Conservation (phyloP, 1,140 invertebrate genomes). For the Nasonia longicornis region DNA sequence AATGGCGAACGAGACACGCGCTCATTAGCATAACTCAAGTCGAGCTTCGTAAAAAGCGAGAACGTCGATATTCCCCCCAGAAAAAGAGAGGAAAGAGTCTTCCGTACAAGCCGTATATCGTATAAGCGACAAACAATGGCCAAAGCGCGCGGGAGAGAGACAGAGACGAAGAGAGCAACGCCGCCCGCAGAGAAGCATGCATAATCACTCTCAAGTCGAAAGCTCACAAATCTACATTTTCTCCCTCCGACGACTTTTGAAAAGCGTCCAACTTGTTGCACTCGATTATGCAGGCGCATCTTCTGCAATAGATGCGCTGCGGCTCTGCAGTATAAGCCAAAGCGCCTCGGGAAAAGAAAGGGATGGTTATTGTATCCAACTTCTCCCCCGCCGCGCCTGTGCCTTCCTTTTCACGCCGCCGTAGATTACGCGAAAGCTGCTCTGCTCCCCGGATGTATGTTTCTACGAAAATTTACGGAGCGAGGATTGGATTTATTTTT, state of each 20-base stretch:
- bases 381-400: no score
- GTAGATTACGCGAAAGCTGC: background rate
- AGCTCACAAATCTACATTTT: constrained; percentile 38
- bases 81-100: background rate
- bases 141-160: background rate
- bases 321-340: background rate
- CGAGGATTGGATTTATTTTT: no score
- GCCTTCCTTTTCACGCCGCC: background rate
- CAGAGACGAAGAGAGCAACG: background rate
- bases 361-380: background rate
- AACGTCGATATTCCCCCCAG: no score
- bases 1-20: background rate
- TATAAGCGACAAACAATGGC: constrained; percentile 15
- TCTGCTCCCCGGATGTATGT: no score
- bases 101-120: background rate
- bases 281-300: constrained; percentile 48
- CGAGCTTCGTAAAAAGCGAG: no score
- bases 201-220: constrained; percentile 36
- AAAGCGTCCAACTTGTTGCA: constrained; percentile 60
- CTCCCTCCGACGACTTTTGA: constrained; percentile 48
- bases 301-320: constrained; percentile 20
- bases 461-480: no score
- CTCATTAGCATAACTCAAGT: no score
- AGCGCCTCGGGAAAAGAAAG: background rate
- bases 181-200: constrained; percentile 11